Base-by-base conservation (phyloP, 1,140 invertebrate genomes). In the Drosophila carrolli region DNA sequence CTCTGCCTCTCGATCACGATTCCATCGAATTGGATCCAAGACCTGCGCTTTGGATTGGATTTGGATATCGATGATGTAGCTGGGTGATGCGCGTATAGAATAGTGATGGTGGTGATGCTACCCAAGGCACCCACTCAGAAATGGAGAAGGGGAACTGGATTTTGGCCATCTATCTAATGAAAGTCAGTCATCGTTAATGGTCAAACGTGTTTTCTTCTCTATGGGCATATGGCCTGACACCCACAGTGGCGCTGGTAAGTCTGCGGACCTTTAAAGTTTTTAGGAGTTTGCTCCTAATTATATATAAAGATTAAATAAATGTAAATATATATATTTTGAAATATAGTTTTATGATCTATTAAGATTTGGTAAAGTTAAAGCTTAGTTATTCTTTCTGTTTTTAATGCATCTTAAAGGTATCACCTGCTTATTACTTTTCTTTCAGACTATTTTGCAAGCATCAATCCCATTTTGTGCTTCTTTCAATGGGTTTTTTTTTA, bases 161-260 rank as follows among this genome's bases (percentile, higher is more conserved):
- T 79, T 77, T 78, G 53, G 29, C 48, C 61, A 76, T 76, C 73
- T 48, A 78, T 78, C 47, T 59, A 62, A 63, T 56, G 54, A 63
- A 77, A 59, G 75, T 51, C 71, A 50, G 53, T 19, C 54, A 58
- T 72, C 74, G 55, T 60, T 80, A 80, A 83, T 83, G 76, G 75
- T 37, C 61, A 84, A 83, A 83, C 81, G 67, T 76, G 81, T 83
- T 83, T 82, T 54, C 43, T 48, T 58, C 53, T 29, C 65, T 14
- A 27, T 58, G 66, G 80, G 47, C 65, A 61, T 46, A 67, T 66
- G 47, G 53, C 72, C 53, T 57, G 47, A 66, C 37, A 75, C 48
- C 10, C 10, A 82, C 80, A 84, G 56, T 84, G 47, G 1, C 5
- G n/a, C 8, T 50, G n/a, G 8, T 4, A 51, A 35, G 48, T 51